Evolutionary conservation across 2,888 invertebrate genomes (phyloP), one percentile per base, ranked within the genome.

Genomic region (Pelosia muscerda): DNA sequence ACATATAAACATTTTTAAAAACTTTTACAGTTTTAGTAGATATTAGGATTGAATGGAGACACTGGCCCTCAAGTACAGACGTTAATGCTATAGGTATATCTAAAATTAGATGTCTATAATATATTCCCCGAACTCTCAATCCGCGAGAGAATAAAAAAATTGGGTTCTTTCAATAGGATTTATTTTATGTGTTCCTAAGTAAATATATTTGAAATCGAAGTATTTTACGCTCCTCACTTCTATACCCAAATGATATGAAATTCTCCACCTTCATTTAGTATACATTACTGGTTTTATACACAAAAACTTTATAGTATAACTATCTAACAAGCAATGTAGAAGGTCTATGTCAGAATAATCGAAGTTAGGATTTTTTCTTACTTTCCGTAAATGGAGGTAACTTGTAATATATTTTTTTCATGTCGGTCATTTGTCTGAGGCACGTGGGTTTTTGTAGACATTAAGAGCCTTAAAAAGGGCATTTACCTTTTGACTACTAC

Each of bases 381-480:
- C 34, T 56, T 25, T 68, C 77, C 80, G 84, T 81, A 80, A 83
- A 78, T 74, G 84, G 79, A 77, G 80, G 83, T 82, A 84, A 81
- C 80, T 82, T 75, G 87, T 86, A 79, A 87, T 87, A 88, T 88
- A 87, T 89, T 89, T 90, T 55, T 89, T 89, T 90, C 88, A 76
- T 78, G 84, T 80, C 84, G 86, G 87, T 88, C 90, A 90, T 90
- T 90, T 90, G 90, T 90, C 88, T 86, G 82, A 78, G 84, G 84
- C 89, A 86, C 90, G 90, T 87, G 86, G 83, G 85, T 90, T 91
- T 90, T 90, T 90, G 90, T 81, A 84, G 86, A 85, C 89, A 90
- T 90, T 89, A 90, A 84, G 87, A 80, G 79, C 80, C 87, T 88
- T 88, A 90, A 91, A 89, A 88, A 89, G 84, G 85, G 84, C 85